Evolutionary conservation across 2,888 invertebrate species (phyloP).

Genomic region (Eupithecia abbreviata): DNA sequence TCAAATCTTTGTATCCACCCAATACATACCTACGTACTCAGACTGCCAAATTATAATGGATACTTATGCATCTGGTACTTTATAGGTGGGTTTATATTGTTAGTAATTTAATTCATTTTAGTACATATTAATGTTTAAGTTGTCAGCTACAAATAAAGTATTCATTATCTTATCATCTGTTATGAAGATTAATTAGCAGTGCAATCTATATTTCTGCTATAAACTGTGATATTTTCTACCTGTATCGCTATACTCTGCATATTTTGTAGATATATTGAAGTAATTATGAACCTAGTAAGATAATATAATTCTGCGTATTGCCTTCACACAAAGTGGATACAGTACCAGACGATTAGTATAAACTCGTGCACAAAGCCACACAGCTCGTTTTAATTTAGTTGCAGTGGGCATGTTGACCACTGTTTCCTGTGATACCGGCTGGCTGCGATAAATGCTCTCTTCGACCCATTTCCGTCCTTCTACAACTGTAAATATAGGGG

Average conservation of each 20-base stretch:
- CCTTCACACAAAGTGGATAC: neutral
- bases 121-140: too few species aligned
- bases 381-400: slow-evolving; percentile 43
- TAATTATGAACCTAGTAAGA: neutral
- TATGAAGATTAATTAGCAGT: neutral
- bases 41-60: neutral
- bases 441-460: slow-evolving; percentile 62
- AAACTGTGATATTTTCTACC: too few species aligned
- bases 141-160: too few species aligned
- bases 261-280: neutral
- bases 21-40: slow-evolving; percentile 1
- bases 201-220: neutral
- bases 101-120: too few species aligned
- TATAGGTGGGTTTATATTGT: too few species aligned
- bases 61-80: too few species aligned
- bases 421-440: slow-evolving; percentile 70
- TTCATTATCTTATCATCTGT: neutral
- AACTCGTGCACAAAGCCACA: slow-evolving; percentile 37
- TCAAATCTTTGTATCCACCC: slow-evolving; percentile 5
- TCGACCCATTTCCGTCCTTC: slow-evolving; percentile 54
- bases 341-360: slow-evolving; percentile 21
- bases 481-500: slow-evolving; percentile 44
- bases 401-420: slow-evolving; percentile 55
- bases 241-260: too few species aligned
- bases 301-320: neutral